Conservation (phyloP, 92 coral and sea anemone genomes). For the Actinostola sp. region DNA sequence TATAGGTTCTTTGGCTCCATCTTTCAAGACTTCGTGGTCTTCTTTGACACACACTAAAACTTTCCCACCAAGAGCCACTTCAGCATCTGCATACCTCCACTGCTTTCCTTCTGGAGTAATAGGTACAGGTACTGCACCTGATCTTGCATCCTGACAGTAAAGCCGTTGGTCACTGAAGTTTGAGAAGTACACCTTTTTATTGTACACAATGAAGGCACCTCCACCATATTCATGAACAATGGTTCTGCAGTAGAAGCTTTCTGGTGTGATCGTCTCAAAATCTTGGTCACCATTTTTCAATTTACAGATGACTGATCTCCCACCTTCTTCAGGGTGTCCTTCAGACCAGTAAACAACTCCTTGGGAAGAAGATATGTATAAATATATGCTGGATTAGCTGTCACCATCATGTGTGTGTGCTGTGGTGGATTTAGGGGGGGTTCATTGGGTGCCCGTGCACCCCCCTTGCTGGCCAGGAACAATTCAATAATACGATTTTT, state of each 20-base stretch:
- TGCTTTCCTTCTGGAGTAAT: slow-evolving; percentile 81
- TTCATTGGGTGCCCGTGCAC: too few relatives aligned
- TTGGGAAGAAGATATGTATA: too few relatives aligned
- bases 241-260: slow-evolving; percentile 82
- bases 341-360: slow-evolving; percentile 92
- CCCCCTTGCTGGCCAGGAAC: too few relatives aligned
- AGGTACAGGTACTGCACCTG: slow-evolving; percentile 26
- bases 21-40: slow-evolving; percentile 79
- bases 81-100: slow-evolving; percentile 94
- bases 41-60: slow-evolving; percentile 89
- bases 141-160: slow-evolving; percentile 72
- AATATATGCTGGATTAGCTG: too few relatives aligned
- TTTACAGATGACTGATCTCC: slow-evolving; percentile 79
- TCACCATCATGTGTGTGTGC: too few relatives aligned
- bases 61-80: slow-evolving; percentile 44
- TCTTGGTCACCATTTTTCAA: slow-evolving; percentile 49
- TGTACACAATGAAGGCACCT: slow-evolving; percentile 86
- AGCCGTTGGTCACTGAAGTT: slow-evolving; percentile 90
- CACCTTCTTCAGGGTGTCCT: slow-evolving; percentile 80
- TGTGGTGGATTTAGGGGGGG: too few relatives aligned
- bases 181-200: slow-evolving; percentile 82
- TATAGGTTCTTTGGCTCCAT: slow-evolving; percentile 74
- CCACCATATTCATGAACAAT: slow-evolving; percentile 97
- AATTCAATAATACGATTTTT: too few relatives aligned
- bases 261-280: slow-evolving; percentile 65